Base-by-base conservation (phyloP, 2,797 vertebrate species). In the Poecilia picta region DNA sequence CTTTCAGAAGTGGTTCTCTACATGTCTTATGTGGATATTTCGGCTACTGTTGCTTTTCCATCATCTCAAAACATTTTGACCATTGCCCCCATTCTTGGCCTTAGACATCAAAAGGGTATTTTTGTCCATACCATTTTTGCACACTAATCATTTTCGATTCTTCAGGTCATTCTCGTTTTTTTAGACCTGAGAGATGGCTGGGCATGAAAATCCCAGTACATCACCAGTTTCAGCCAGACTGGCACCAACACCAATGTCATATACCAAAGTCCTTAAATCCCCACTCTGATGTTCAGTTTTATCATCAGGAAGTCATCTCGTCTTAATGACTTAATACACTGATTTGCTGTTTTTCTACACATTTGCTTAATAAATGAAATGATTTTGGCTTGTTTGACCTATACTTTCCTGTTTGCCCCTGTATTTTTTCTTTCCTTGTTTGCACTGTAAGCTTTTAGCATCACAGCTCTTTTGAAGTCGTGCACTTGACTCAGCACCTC, bases 401-500 rank as follows among this genome's bases (percentile, higher is more conserved):
- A 28, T 23, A 23, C 15, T 74, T 73, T 3, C 53, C 71, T 31
- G 25, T 51, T 36, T 51, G 18, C 39, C 46, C 45, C 59, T 68
- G 39, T 70, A 57, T 81, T 39, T 46, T 12, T 51, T 51, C 8
- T 51, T 51, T 51, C 20, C 49, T 3, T 8, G 23, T 51, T 36
- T 62, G 12, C 64, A 28, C 11, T 6, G 51, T 43, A n/a, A 70
- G 23, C 0, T 2, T 53, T 81, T 43, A 49, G 33, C 10, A 71
- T 46, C 77, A 78, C 53, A 75, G 20, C 53, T 43, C 23, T 28
- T 72, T 68, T 45, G 66, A 76, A 73, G 46, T 53, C 25, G 8
- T 41, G 51, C 12, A 77, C 75, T 80, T 41, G 36, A 73, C 77
- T 73, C 59, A 73, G 57, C 66, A 75, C 41, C 72, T 59, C 31